Evolutionary conservation across 1,140 invertebrate species (phyloP).

Genomic region (Laodelphax striatellus): DNA sequence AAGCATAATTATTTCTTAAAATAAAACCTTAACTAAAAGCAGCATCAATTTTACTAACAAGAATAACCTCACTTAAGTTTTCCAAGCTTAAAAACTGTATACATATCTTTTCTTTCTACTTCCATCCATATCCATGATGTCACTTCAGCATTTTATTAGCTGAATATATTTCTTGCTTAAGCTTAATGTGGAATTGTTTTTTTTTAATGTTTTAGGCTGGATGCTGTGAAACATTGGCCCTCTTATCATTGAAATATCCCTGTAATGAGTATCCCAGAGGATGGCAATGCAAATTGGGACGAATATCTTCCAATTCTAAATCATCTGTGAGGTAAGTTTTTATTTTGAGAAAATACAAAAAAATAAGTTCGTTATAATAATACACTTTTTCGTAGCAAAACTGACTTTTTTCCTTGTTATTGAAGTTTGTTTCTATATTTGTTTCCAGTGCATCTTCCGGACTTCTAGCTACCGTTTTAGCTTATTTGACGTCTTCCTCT

Average conservation of each 20-base stretch:
- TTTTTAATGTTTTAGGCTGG: slow-evolving; percentile 28
- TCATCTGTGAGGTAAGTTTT: slow-evolving; percentile 3
- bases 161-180: too few relatives aligned
- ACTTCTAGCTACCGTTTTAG: slow-evolving; percentile 35
- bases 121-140: too few relatives aligned
- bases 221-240: slow-evolving; percentile 39
- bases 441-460: slow-evolving; percentile 22
- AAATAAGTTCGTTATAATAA: too few relatives aligned
- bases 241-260: slow-evolving; percentile 35
- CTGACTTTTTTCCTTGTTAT: neutral
- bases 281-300: slow-evolving; percentile 34
- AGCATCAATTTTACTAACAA: too few relatives aligned
- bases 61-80: too few relatives aligned
- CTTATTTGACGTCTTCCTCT: slow-evolving; percentile 42
- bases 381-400: too few relatives aligned
- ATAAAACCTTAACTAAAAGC: too few relatives aligned
- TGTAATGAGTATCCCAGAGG: slow-evolving; percentile 37
- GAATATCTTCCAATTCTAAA: slow-evolving; percentile 2
- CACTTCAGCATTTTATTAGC: too few relatives aligned
- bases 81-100: too few relatives aligned
- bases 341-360: neutral
- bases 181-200: too few relatives aligned
- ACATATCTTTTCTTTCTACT: too few relatives aligned
- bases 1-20: too few relatives aligned
- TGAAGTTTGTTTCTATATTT: neutral